Percentiles rank a stretch among this genome's conserved stretches.
Evolutionary conservation across 2,797 vertebrate genomes (phyloP).

Genomic region (Glossophaga mutica): DNA sequence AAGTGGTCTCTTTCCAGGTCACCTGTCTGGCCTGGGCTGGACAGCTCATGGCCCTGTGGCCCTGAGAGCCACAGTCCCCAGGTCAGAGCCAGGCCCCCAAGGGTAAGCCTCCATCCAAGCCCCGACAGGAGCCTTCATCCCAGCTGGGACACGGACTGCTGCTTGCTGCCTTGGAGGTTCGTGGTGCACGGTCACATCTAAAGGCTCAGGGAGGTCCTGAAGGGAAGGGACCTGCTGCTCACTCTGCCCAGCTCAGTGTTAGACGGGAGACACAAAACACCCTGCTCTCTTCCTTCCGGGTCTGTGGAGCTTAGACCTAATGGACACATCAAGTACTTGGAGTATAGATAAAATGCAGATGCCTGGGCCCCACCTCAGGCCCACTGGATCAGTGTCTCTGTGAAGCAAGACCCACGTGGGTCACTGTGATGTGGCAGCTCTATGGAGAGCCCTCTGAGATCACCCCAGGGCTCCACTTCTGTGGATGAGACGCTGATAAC

Average conservation of each 20-base stretch:
- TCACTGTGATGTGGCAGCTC: not conserved
- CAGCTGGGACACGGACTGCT: not conserved
- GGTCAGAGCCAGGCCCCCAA: not conserved
- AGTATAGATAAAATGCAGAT: not conserved
- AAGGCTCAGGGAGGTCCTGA: not conserved
- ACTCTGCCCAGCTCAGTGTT: not conserved
- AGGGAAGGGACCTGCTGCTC: not conserved
- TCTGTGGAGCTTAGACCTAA: not conserved
- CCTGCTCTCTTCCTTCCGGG: not conserved
- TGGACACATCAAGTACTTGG: too few relatives aligned
- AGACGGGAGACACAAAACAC: not conserved
- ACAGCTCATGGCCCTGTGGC: accelerated
- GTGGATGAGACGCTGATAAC: not conserved
- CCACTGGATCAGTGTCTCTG: not conserved
- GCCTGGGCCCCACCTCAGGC: not conserved
- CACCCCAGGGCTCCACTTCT: accelerated
- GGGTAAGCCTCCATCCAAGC: not conserved
- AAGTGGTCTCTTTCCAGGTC: conserved; percentile 47
- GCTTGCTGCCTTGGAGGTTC: not conserved
- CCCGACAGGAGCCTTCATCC: not conserved
- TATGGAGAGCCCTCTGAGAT: not conserved
- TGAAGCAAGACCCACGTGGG: not conserved
- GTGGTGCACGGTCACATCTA: accelerated
- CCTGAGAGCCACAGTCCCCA: not conserved
- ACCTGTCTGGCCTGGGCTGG: not conserved